phyloP scores from a whole-genome alignment of 1,140 invertebrate genomes.

The Fopius arisanus region DNA sequence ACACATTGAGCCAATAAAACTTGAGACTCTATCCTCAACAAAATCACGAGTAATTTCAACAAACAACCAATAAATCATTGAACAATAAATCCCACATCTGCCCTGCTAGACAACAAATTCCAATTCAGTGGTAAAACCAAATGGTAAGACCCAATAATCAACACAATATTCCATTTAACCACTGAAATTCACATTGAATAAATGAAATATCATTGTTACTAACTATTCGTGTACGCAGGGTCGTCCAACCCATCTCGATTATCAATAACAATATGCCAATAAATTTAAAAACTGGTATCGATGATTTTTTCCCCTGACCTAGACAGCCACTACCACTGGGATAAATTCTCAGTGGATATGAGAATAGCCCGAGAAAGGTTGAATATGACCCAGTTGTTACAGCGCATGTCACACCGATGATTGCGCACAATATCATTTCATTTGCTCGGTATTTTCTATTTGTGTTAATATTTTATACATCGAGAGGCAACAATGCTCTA shows the following conservation, averaged over 20 bases:
- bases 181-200: too few relatives aligned
- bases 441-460: slow-evolving; percentile 37
- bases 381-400: slow-evolving; percentile 55
- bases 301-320: slow-evolving; percentile 52
- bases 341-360: slow-evolving; percentile 30
- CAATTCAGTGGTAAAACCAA: too few relatives aligned
- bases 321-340: slow-evolving; percentile 43
- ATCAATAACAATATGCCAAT: not conserved
- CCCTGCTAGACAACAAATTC: not conserved
- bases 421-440: slow-evolving; percentile 49
- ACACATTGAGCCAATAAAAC: slow-evolving; percentile 15
- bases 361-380: slow-evolving; percentile 26
- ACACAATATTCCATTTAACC: too few relatives aligned
- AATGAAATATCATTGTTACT: slow-evolving; percentile 42
- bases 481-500: not conserved
- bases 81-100: too few relatives aligned
- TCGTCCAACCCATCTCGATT: slow-evolving; percentile 61
- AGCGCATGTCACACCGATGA: slow-evolving; percentile 53
- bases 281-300: slow-evolving; percentile 23
- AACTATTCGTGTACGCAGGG: slow-evolving; percentile 59
- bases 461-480: slow-evolving; percentile 18
- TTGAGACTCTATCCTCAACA: too few relatives aligned
- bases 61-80: too few relatives aligned
- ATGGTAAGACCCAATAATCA: too few relatives aligned
- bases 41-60: too few relatives aligned